phyloP scores from a whole-genome alignment of 2,113 vertebrate species.

The Nycticorax nycticorax region DNA sequence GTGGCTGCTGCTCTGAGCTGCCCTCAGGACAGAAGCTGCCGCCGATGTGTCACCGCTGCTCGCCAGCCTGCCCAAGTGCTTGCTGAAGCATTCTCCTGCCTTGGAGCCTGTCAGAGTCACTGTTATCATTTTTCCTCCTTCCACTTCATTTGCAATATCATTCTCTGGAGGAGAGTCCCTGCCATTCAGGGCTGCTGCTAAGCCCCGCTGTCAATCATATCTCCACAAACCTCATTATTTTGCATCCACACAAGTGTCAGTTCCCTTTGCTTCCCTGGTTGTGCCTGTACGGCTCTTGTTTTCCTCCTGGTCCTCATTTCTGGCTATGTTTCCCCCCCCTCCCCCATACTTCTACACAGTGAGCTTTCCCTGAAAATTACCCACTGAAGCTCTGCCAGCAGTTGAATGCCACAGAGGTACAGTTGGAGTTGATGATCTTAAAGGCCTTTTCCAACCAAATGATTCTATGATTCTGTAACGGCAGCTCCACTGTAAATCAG shows the following conservation, averaged over 20 bases:
- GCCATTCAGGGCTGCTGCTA: background rate
- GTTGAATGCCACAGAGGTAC: background rate
- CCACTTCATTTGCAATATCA: background rate
- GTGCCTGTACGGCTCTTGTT: background rate
- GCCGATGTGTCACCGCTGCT: background rate
- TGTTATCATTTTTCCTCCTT: background rate
- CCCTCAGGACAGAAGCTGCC: background rate
- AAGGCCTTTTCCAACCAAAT: too few species aligned
- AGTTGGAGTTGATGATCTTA: too few species aligned
- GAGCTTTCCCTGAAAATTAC: background rate
- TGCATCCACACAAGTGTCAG: background rate
- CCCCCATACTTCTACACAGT: background rate
- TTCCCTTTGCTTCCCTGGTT: background rate
- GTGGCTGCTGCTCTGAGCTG: background rate
- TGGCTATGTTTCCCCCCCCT: background rate
- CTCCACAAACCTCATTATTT: constrained; percentile 23
- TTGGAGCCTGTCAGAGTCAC: constrained; percentile 4
- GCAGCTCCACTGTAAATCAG: background rate
- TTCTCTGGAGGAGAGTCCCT: background rate
- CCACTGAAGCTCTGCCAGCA: background rate
- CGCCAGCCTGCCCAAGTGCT: background rate
- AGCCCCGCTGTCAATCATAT: background rate
- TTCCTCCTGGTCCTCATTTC: background rate
- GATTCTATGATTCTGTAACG: background rate
- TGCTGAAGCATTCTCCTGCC: background rate